Conservation (phyloP, 2,113 vertebrate genomes). For the Tragelaphus scriptus region DNA sequence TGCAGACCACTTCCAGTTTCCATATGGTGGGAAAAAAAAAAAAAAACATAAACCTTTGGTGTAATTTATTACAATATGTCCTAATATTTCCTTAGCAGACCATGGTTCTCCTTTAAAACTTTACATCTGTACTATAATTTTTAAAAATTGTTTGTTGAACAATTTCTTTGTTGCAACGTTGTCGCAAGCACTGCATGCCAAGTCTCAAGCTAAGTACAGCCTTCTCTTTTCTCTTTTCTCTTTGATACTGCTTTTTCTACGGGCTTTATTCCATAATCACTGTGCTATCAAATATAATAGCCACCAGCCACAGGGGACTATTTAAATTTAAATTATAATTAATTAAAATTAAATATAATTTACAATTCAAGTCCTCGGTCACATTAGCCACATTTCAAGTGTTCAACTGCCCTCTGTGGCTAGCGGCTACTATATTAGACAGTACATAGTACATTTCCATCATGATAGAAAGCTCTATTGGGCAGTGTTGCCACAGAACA, state of each 20-base stretch:
- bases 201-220: background rate
- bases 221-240: background rate
- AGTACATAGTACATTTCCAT: background rate
- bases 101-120: background rate
- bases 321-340: background rate
- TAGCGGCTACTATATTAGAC: background rate
- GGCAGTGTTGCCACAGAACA: background rate
- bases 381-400: background rate
- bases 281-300: background rate
- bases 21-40: background rate
- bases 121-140: background rate
- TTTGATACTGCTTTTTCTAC: background rate
- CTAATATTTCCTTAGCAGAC: background rate
- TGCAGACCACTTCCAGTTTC: background rate
- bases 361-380: background rate
- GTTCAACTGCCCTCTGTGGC: background rate
- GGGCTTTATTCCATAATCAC: background rate
- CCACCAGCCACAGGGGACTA: background rate
- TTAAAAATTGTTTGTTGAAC: background rate
- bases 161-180: background rate
- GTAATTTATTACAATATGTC: background rate
- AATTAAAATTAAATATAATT: background rate
- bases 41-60: background rate
- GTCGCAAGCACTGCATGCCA: background rate
- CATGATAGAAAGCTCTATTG: background rate